Conservation (phyloP, 2,888 invertebrate genomes). For the Orthosia incerta region DNA sequence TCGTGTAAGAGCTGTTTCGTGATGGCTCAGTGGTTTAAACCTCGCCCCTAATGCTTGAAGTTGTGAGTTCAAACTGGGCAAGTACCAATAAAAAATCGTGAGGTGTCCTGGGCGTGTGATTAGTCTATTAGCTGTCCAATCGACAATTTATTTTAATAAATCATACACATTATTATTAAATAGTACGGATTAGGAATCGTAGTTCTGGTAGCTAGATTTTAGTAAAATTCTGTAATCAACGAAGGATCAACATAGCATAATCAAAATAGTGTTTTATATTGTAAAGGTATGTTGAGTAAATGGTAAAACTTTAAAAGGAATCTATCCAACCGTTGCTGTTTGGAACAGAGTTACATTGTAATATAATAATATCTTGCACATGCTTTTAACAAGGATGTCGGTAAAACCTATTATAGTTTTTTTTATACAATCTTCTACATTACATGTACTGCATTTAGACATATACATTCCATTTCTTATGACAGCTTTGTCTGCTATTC, state of each 20-base stretch:
- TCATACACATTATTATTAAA: conserved; percentile 34
- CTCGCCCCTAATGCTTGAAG: too few relatives aligned
- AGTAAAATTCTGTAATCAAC: conserved; percentile 64
- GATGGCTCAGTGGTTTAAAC: background rate
- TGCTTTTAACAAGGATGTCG: conserved; percentile 42
- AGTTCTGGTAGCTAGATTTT: conserved; percentile 64
- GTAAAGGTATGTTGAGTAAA: conserved; percentile 38
- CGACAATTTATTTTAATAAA: conserved; percentile 20
- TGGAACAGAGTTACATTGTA: conserved; percentile 11
- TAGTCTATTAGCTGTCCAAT: conserved; percentile 5
- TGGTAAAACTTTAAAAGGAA: conserved; percentile 21
- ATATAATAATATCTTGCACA: conserved; percentile 36
- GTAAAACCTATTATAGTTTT: conserved; percentile 46
- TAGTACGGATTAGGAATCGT: conserved; percentile 54
- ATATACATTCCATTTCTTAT: conserved; percentile 26
- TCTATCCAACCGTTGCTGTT: conserved; percentile 23
- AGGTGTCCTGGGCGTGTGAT: background rate
- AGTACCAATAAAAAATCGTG: background rate
- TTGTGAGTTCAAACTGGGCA: background rate
- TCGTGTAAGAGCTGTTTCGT: background rate
- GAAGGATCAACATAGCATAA: conserved; percentile 57
- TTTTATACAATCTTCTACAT: conserved; percentile 51
- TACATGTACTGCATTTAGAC: conserved; percentile 34
- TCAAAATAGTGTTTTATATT: conserved; percentile 55
- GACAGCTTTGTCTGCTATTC: conserved; percentile 50